A percentile compares a stretch with the other conserved stretches of the same genome.
These are phyloP conservation scores for Oryzias melastigma DNA, from an alignment of 2,113 vertebrate genomes.

Conservation along the genomic window DNA sequence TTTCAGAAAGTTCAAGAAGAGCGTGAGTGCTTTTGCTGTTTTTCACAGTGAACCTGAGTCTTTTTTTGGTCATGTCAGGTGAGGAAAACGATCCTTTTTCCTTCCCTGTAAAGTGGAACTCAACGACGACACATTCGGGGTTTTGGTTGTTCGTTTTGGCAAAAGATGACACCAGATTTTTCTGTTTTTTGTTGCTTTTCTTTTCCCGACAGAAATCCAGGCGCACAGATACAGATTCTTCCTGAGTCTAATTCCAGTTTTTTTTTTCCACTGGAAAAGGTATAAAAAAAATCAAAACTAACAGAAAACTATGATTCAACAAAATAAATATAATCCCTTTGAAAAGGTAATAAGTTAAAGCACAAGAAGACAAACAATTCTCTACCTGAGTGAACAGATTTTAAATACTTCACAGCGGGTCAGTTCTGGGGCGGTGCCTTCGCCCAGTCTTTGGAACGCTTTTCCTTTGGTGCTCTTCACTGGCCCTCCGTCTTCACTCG, in stretches of 20 bases:
- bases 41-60: conserved; percentile 1
- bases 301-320: conserved; percentile 26
- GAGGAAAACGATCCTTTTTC: conserved; percentile 15
- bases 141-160: conserved; percentile 55
- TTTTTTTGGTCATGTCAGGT: neutral
- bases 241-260: conserved; percentile 28
- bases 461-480: conserved; percentile 67
- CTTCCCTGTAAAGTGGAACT: neutral
- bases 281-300: conserved; percentile 20
- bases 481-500: conserved; percentile 67
- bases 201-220: no score
- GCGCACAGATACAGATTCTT: no score
- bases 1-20: conserved; percentile 1
- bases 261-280: conserved; percentile 13
- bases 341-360: conserved; percentile 69
- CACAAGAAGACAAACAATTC: conserved; percentile 46
- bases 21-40: neutral
- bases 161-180: conserved; percentile 13
- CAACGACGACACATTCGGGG: conserved; percentile 13
- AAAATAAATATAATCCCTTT: conserved; percentile 64
- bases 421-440: conserved; percentile 37
- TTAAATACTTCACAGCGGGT: conserved; percentile 62
- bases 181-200: no score
- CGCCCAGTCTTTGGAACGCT: conserved; percentile 71
- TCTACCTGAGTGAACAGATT: conserved; percentile 69